Base-by-base conservation (phyloP, 2,888 invertebrate genomes). In the Oxytorus armatus region DNA sequence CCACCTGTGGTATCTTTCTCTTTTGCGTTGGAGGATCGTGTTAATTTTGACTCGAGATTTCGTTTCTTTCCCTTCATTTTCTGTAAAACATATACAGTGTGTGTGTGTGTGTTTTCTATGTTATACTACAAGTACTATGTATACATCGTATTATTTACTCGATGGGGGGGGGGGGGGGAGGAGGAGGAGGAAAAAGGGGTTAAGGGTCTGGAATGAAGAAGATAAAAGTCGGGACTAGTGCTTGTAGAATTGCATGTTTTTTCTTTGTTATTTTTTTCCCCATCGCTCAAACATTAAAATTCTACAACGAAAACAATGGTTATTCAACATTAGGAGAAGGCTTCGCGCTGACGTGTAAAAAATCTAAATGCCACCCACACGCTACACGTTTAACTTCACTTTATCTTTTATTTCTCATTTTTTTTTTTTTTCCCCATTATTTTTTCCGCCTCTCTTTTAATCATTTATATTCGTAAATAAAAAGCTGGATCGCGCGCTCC, bases 351-450 rank as follows among this genome's bases (percentile, higher is more conserved):
- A 88, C 85, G 87, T 89, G 89, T 90, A 89, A 87, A 90, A 90
- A 90, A 90, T 90, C 89, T 90, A 90, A 87, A 88, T 86, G 87
- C 85, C 85, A 84, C 82, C n/a, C 85, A 81, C 85, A 85, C 82
- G 83, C 85, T 86, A 83, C 72, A 73, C 66, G 74, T 77, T 77
- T 78, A 82, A 77, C 76, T 77, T 53, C 61, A 53, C 59, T 68
- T 39, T 33, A 39, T 77, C 49, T 51, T 63, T 49, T 78, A 42
- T 72, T 55, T 74, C 25, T 78, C 36, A 29, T 53, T 74, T 69
- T 44, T 81, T 21, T 16, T 36, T 73, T 8, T 39, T 53, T 36
- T 25, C 18, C 33, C 47, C 11, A 39, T 47, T 72, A 51, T 68
- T 47, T 77, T 55, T 44, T 29, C 57, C 16, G 47, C 49, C 51